These are phyloP conservation scores for Mercenaria mercenaria DNA, from an alignment of 1,140 invertebrate genomes.

Conservation along the genomic window DNA sequence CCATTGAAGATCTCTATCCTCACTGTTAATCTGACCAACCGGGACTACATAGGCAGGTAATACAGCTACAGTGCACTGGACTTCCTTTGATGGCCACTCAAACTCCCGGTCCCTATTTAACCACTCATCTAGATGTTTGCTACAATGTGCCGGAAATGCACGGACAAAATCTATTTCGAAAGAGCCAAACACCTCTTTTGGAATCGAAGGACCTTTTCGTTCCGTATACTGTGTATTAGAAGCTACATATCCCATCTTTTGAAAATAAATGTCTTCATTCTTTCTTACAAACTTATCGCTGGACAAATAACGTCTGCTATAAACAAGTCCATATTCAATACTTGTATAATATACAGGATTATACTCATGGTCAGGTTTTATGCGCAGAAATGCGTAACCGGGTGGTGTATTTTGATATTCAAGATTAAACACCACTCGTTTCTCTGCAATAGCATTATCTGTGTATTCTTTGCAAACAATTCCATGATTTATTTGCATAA, in stretches of 20 bases:
- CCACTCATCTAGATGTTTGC: neutral
- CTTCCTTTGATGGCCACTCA: slow-evolving; percentile 13
- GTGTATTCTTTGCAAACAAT: neutral
- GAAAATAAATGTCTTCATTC: neutral
- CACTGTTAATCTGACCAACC: neutral
- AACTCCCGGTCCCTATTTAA: neutral
- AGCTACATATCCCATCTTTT: neutral
- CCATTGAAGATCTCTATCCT: slow-evolving; percentile 39
- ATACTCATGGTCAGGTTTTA: too few relatives aligned
- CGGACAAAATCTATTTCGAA: neutral
- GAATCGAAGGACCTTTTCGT: neutral
- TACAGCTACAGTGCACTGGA: neutral
- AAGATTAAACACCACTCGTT: neutral
- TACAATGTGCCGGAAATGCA: neutral
- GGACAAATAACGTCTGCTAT: neutral
- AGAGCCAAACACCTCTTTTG: neutral
- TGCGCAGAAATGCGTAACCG: neutral
- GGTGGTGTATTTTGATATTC: neutral
- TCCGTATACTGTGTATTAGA: neutral
- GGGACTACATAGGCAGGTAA: neutral
- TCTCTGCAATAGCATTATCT: neutral
- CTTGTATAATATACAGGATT: neutral
- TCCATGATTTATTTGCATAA: neutral
- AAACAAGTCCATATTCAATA: neutral
- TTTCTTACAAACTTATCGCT: neutral